Evolutionary conservation across 2,797 vertebrate species (phyloP).

Genomic region (Tachyglossus aculeatus): DNA sequence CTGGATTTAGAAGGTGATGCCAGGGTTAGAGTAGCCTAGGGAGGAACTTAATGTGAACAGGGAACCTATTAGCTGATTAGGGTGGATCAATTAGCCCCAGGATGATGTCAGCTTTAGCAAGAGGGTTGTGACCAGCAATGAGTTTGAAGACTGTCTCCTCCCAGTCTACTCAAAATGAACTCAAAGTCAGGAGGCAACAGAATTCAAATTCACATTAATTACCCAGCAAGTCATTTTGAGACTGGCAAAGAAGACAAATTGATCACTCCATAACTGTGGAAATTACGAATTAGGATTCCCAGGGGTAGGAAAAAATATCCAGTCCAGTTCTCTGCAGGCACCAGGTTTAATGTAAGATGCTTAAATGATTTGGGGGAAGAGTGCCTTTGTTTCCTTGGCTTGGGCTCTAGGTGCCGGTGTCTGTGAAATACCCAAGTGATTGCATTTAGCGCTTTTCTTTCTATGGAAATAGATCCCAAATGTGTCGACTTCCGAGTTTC

Average conservation of each 20-base stretch:
- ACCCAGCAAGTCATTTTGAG: conserved; percentile 59
- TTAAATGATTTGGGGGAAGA: conserved; percentile 35
- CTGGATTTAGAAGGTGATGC: background rate
- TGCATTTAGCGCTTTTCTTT: conserved; percentile 1
- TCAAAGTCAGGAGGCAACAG: too few relatives aligned
- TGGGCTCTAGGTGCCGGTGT: conserved; percentile 12
- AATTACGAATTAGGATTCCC: conserved; percentile 64
- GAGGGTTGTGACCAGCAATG: conserved; percentile 55
- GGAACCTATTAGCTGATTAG: conserved; percentile 22
- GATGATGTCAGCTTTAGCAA: conserved; percentile 49
- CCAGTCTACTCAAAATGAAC: too few relatives aligned
- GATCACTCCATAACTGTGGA: conserved; percentile 57
- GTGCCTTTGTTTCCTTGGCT: conserved; percentile 12
- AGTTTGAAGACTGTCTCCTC: conserved; percentile 61
- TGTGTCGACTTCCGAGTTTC: too few relatives aligned
- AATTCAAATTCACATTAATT: too few relatives aligned
- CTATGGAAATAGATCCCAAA: conserved; percentile 40
- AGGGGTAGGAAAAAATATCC: conserved; percentile 43
- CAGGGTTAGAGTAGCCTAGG: background rate
- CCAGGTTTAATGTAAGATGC: background rate
- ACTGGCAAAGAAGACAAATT: conserved; percentile 61
- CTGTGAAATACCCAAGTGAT: conserved; percentile 35
- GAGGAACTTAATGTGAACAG: too few relatives aligned
- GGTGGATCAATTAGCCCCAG: conserved; percentile 27
- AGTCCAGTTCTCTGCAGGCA: too few relatives aligned